Evolutionary conservation across 2,888 invertebrate genomes (phyloP), one percentile per base, ranked within the genome.

Genomic region (Yponomeuta malinellus): DNA sequence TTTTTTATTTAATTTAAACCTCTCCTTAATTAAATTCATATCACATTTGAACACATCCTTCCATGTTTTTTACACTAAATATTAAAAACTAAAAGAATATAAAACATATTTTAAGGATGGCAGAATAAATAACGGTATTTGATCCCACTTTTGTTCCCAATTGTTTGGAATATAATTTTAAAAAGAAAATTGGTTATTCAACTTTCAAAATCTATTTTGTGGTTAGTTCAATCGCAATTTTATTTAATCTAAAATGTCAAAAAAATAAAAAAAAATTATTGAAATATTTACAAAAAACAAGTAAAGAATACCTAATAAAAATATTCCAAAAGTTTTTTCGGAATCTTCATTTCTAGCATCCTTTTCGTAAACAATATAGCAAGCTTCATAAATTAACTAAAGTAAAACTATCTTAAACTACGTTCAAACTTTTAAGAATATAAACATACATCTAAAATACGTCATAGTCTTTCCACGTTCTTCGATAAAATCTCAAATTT

Each of bases 41-140:
- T 92, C 92, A 92, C 91, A 91, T 88, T 88, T 92, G 91, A 91
- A 92, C 91, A 92, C 90, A 92, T 90, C 84, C 85, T 85, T 89
- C 84, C 81, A 33, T 70, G 37, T n/a, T 65, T 65, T 67, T 67
- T 33, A 37, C 29, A 43, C 43, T 67, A 59, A 10, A 10, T 15
- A 70, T 33, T 69, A 31, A 31, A 48, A 48, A 31, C 52, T 31
- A 59, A 9, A 69, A 12, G 48, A 33, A 68, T 33, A 68, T 43
- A 37, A 48, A 37, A 68, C 29, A 23, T 43, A 68, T 9, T 15
- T 33, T 48, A 69, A 12, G 43, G 48, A 59, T 33, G 63, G 69
- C 69, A 52, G 52, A 29, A 59, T 59, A 2, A 15, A 29, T 59
- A 31, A 23, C 10, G 48, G 29, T 48, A 12, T 63, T 70, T 63